phyloP scores from a whole-genome alignment of 2,888 invertebrate species.

The Eupithecia subfuscata region DNA sequence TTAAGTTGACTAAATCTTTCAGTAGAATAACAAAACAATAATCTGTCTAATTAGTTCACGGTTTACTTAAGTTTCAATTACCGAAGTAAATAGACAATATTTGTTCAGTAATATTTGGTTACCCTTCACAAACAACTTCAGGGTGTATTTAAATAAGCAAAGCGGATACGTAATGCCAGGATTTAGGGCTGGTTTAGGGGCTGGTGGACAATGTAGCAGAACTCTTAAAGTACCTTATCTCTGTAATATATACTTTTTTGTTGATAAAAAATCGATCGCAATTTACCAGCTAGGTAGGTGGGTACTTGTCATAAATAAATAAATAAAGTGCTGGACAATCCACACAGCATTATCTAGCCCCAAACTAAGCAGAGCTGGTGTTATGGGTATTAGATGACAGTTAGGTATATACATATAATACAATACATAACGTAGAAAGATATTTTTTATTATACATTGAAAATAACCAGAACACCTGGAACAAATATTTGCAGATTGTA shows the following conservation, averaged over 20 bases:
- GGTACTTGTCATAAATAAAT: background rate
- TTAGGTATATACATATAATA: too few relatives aligned
- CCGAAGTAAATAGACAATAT: conserved; percentile 6
- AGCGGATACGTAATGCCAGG: background rate
- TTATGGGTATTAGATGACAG: too few relatives aligned
- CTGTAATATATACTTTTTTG: too few relatives aligned
- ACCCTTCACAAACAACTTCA: background rate
- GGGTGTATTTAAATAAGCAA: background rate
- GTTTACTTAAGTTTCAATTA: conserved; percentile 1
- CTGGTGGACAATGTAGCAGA: background rate
- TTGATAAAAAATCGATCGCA: too few relatives aligned
- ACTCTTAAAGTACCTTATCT: background rate
- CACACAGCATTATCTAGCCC: too few relatives aligned
- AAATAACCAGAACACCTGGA: too few relatives aligned
- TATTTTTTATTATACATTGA: too few relatives aligned
- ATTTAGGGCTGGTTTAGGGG: background rate
- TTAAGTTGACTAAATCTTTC: background rate
- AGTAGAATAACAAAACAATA: background rate
- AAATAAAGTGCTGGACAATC: too few relatives aligned
- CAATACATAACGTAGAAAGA: too few relatives aligned
- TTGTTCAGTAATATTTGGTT: background rate
- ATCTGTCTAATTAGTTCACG: background rate
- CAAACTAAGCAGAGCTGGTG: too few relatives aligned
- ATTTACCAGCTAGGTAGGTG: background rate
- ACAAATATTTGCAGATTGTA: too few relatives aligned